phyloP scores from a whole-genome alignment of 2,888 invertebrate genomes.

The Drosophila aldrichi region DNA sequence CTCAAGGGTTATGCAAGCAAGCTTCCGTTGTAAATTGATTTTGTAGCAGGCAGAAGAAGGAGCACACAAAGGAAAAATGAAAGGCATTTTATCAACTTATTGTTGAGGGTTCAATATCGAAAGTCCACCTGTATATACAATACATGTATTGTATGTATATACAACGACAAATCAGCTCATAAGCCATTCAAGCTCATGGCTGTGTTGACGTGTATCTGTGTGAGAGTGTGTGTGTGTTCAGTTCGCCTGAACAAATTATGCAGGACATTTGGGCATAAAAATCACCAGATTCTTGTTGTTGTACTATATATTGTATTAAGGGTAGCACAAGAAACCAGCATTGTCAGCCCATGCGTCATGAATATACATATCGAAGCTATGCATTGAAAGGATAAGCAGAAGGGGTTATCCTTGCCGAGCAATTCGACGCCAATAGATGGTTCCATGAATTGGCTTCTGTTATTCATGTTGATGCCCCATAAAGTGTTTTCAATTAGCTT shows the following conservation, averaged over 20 bases:
- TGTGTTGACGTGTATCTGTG: neutral
- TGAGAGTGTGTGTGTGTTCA: neutral
- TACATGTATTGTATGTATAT: neutral
- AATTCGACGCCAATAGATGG: constrained; percentile 35
- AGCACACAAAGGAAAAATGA: constrained; percentile 62
- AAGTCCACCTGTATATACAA: constrained; percentile 23
- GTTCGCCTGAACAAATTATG: constrained; percentile 14
- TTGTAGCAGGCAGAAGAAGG: constrained; percentile 61
- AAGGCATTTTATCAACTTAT: constrained; percentile 71
- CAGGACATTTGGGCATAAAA: constrained; percentile 2
- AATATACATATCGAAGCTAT: constrained; percentile 12
- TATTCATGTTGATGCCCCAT: constrained; percentile 55
- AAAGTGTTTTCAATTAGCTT: constrained; percentile 69
- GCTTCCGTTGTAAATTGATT: constrained; percentile 77
- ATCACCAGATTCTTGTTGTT: neutral
- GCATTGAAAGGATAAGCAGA: constrained; percentile 13
- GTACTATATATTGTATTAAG: neutral
- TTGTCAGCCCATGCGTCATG: constrained; percentile 9
- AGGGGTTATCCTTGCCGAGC: constrained; percentile 18
- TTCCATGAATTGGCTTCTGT: constrained; percentile 25
- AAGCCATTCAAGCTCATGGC: constrained; percentile 8
- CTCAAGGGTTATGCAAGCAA: constrained; percentile 76
- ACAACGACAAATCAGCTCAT: constrained; percentile 27
- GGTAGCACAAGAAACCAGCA: neutral
- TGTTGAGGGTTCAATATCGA: constrained; percentile 44